These are phyloP conservation scores for Echinometra lucunter DNA, from an alignment of 53 echinoderm and acorn worm species.

Conservation along the genomic window DNA sequence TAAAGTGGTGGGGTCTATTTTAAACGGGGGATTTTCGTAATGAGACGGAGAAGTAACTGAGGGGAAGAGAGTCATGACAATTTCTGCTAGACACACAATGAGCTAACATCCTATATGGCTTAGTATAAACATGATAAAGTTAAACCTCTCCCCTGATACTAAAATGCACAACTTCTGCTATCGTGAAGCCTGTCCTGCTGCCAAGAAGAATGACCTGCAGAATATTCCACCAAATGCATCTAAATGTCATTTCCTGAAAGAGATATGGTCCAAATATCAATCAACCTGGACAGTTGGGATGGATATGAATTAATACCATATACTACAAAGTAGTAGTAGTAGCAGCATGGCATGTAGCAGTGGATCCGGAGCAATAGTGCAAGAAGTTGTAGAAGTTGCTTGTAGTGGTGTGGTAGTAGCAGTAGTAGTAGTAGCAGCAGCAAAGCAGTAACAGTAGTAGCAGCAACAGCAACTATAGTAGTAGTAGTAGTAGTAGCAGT, in stretches of 20 bases:
- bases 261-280: neutral
- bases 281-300: neutral
- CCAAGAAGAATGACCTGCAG: neutral
- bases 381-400: too few species aligned
- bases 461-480: neutral
- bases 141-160: neutral
- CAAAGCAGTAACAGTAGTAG: too few species aligned
- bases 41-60: neutral
- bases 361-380: too few species aligned
- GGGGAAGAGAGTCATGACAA: neutral
- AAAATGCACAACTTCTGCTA: neutral
- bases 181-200: neutral
- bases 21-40: too few species aligned
- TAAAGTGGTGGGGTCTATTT: too few species aligned
- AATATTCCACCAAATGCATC: neutral
- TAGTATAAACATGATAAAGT: neutral
- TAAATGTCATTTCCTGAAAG: neutral
- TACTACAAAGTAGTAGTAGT: too few species aligned
- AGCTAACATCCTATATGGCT: neutral
- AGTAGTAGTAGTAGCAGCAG: too few species aligned
- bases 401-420: too few species aligned
- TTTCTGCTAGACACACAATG: neutral
- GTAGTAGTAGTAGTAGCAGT: neutral
- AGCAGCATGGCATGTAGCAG: too few species aligned
- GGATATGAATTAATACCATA: too few species aligned